Evolutionary conservation across 1,140 invertebrate genomes (phyloP).

Genomic region (Saccostrea echinata): DNA sequence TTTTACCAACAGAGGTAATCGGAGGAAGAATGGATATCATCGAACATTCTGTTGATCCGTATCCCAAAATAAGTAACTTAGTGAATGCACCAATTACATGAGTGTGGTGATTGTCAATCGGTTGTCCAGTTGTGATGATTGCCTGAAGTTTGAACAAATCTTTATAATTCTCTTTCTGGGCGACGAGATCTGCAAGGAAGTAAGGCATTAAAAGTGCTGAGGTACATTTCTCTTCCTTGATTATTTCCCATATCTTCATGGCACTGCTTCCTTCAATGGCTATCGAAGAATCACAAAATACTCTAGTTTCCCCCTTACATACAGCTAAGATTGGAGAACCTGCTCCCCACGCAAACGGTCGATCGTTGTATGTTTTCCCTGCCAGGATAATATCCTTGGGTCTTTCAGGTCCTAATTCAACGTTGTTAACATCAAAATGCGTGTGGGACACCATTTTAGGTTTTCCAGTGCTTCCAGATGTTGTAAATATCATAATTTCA

Average conservation of each 20-base stretch:
- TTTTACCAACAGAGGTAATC: not conserved
- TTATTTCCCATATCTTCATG: constrained; percentile 13
- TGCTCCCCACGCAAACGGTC: constrained; percentile 39
- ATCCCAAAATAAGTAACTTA: not conserved
- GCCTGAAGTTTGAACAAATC: not conserved
- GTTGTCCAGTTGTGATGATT: not conserved
- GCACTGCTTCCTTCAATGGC: not conserved
- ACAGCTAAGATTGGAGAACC: constrained; percentile 5
- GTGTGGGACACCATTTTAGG: constrained; percentile 37
- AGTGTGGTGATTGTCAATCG: not conserved
- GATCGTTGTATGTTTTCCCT: constrained; percentile 33
- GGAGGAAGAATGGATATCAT: not conserved
- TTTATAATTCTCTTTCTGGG: not conserved
- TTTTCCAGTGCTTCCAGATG: constrained; percentile 46
- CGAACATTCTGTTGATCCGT: constrained; percentile 48
- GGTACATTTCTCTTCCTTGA: constrained; percentile 13
- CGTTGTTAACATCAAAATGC: constrained; percentile 14
- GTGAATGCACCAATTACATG: not conserved
- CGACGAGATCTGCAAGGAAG: not conserved
- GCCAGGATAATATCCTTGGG: not conserved
- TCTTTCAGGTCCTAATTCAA: not conserved
- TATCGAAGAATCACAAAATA: constrained; percentile 11
- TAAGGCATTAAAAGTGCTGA: not conserved
- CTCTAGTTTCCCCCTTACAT: not conserved
- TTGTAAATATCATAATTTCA: constrained; percentile 9